phyloP scores from a whole-genome alignment of 2,113 vertebrate species.

The Cnemophilus loriae region DNA sequence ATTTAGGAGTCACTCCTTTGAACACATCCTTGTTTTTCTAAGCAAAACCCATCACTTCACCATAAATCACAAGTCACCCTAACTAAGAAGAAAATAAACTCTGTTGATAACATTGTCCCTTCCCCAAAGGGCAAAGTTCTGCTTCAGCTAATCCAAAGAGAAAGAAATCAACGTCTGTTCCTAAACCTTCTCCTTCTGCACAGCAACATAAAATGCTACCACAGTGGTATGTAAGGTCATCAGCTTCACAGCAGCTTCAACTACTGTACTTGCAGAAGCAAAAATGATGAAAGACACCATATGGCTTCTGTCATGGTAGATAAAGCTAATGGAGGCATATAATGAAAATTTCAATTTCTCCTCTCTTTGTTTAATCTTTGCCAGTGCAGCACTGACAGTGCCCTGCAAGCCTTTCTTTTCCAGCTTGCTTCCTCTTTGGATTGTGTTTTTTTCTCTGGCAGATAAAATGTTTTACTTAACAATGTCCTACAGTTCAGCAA shows the following conservation, averaged over 20 bases:
- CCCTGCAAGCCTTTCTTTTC: background rate
- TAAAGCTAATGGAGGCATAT: constrained; percentile 34
- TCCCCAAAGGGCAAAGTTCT: constrained; percentile 36
- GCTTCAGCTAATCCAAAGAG: constrained; percentile 33
- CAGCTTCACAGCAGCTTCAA: constrained; percentile 57
- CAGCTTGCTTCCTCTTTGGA: constrained; percentile 7
- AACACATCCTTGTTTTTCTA: constrained; percentile 39
- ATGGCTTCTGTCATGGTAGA: constrained; percentile 59
- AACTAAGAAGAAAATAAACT: constrained; percentile 37
- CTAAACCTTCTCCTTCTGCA: constrained; percentile 33
- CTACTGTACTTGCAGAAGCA: constrained; percentile 50
- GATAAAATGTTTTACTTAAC: constrained; percentile 44
- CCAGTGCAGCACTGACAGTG: background rate
- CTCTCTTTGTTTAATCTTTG: constrained; percentile 28
- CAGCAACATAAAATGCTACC: constrained; percentile 50
- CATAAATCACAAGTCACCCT: constrained; percentile 32
- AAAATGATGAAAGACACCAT: constrained; percentile 58
- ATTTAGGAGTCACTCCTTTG: constrained; percentile 17
- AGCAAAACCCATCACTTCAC: constrained; percentile 22
- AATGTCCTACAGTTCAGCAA: background rate
- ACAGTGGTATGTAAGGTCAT: constrained; percentile 56
- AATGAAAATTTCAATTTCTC: constrained; percentile 45
- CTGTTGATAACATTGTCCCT: constrained; percentile 15
- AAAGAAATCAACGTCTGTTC: constrained; percentile 42
- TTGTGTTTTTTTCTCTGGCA: background rate